Evolutionary conservation across 1,140 invertebrate species (phyloP), one percentile per base, ranked within the genome.

Genomic region (Pseudomyrmex dendroicus): DNA sequence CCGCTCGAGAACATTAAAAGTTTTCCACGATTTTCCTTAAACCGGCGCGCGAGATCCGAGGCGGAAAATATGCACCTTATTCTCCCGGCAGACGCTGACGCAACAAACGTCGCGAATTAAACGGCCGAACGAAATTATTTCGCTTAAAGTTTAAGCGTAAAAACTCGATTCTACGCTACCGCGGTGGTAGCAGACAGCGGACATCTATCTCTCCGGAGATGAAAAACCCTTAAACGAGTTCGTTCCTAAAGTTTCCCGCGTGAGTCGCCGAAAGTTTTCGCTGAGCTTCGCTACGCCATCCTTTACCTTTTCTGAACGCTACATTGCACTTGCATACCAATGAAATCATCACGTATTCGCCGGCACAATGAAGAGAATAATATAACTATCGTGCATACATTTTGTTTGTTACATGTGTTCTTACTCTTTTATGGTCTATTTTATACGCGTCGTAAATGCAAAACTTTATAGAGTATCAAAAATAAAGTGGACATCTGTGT

Each of bases 201-300:
- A 63, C 72, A 73, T 85, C 56, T 68, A 61, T 61, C 76, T 72
- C 76, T 12, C 8, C 48, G 22, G 50, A 66, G 66, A 87, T 86
- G 85, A 87, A 86, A 87, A 86, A 86, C 46, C 73, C 66, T 67
- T 20, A 70, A 77, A 72, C 64, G 54, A 83, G 78, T 66, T 72
- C 46, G 59, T 52, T 76, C 85, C 73, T 82, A 80, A 87, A 87
- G 82, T 87, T 84, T 76, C 72, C 35, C 59, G 25, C 74, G 74
- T 52, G 62, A 56, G 22, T 22, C 73, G 73, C 64, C 54, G 4
- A 48, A 78, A 78, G 5, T 78, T 78, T 80, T 59, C 66, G 25
- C 46, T 44, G 44, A 20, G 54, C 59, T n/a, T 48, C 17, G n/a
- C 52, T 44, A 44, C 54, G 64, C 20, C 64, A 78, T 35, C 56